Percentiles rank a stretch among this genome's conserved stretches.
Evolutionary conservation across 2,888 invertebrate species (phyloP).

Genomic region (Pristionchus exspectatus): DNA sequence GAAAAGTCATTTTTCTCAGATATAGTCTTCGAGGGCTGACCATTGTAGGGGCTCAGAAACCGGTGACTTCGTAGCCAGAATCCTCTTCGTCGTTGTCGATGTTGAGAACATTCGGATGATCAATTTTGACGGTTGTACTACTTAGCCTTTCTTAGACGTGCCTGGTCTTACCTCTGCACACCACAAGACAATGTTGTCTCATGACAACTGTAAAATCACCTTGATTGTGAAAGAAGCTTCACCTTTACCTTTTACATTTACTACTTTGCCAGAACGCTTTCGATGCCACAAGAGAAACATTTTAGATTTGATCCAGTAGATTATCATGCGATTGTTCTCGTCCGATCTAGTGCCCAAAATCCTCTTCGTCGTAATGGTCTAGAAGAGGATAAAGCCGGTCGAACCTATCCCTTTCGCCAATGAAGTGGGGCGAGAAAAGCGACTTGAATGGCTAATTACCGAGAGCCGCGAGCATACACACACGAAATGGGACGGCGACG

Average conservation of each 20-base stretch:
- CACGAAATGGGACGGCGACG: slow-evolving; percentile 26
- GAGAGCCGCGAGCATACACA: slow-evolving; percentile 25
- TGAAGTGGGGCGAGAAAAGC: slow-evolving; percentile 22
- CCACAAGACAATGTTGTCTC: too few relatives aligned
- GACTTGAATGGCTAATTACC: slow-evolving; percentile 46
- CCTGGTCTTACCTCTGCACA: too few relatives aligned
- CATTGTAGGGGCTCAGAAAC: neutral
- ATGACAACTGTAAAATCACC: too few relatives aligned
- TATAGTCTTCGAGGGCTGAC: neutral
- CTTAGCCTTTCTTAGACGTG: too few relatives aligned
- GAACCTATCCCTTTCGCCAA: neutral
- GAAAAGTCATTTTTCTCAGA: neutral
- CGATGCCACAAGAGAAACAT: too few relatives aligned
- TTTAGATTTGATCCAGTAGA: too few relatives aligned
- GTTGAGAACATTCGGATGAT: neutral
- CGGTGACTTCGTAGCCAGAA: neutral
- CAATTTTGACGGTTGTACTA: too few relatives aligned
- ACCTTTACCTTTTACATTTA: too few relatives aligned
- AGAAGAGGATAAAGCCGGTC: neutral
- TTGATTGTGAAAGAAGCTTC: too few relatives aligned
- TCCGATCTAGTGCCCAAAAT: too few relatives aligned
- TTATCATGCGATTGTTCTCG: too few relatives aligned
- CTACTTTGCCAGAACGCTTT: too few relatives aligned
- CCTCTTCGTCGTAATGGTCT: neutral
- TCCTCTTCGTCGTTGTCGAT: neutral